Evolutionary conservation across 2,797 vertebrate species (phyloP), one percentile per base, ranked within the genome.

Genomic region (Saxicola maurus): DNA sequence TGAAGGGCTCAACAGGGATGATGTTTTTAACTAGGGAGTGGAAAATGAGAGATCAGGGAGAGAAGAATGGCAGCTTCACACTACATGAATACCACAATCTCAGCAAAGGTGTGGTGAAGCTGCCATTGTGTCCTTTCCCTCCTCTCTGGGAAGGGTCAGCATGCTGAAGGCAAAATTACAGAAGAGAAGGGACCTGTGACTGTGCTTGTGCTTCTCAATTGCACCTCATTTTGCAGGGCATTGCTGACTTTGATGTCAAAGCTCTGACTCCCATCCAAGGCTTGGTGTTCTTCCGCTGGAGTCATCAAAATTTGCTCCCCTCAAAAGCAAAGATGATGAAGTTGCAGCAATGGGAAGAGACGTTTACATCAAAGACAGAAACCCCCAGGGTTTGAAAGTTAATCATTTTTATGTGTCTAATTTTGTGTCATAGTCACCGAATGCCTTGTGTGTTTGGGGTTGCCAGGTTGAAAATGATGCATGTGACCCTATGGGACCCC

Each of bases 381-480:
- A 23, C 17, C 18, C 24, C 8, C 6, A 38, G 59, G n/a, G 56
- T 62, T 74, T 94, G 57, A 53, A 68, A 89, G 40, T 72, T 66
- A 82, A 68, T 86, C 0, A 76, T 45, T 93, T 90, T 84, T 77
- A 43, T 86, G 56, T 84, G 74, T 38, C 82, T 90, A 35, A 74
- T 91, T 94, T 90, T 33, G 35, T 33, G 31, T 51, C 31, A 89
- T 67, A 82, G 40, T 82, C 37, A 52, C n/a, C 28, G 11, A 64
- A 7, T 45, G 20, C 65, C 66, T 68, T 85, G 40, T 46, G 49
- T 2, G 1, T 91, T 91, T 85, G 35, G 51, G 42, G 37, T 48
- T 86, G 56, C 20, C 69, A 85, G 84, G 84, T 81, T 89, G 77
- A 81, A 90, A 96, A 81, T 43, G 3, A 61, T 57, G 53, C 40